Conservation (phyloP, 1,140 invertebrate genomes). For the Drosophila pseudoananassae region DNA sequence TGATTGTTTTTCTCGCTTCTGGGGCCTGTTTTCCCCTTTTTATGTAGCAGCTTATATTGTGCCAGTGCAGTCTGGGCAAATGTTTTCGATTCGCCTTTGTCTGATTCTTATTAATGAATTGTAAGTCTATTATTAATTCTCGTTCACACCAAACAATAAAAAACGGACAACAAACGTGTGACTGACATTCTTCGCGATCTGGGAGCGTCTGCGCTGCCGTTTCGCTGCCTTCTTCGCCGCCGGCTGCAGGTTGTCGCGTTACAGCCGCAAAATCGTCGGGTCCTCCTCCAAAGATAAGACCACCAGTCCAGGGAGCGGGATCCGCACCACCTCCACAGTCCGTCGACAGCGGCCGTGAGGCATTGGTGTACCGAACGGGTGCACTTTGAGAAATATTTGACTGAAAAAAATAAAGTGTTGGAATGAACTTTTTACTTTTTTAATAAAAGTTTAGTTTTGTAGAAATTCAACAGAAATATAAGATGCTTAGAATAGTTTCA, state of each 20-base stretch:
- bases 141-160: slow-evolving; percentile 31
- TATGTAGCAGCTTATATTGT: slow-evolving; percentile 24
- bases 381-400: slow-evolving; percentile 25
- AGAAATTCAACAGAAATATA: no score
- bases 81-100: slow-evolving; percentile 26
- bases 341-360: slow-evolving; percentile 4
- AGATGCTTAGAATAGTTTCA: no score
- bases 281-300: slow-evolving; percentile 66
- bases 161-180: slow-evolving; percentile 39
- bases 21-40: background rate
- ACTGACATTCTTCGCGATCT: slow-evolving; percentile 65
- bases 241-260: slow-evolving; percentile 52
- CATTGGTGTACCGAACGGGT: slow-evolving; percentile 14
- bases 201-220: slow-evolving; percentile 33
- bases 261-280: slow-evolving; percentile 53
- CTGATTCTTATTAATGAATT: slow-evolving; percentile 51
- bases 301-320: slow-evolving; percentile 23
- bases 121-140: slow-evolving; percentile 31
- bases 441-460: no score
- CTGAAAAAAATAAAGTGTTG: no score
- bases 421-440: no score
- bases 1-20: slow-evolving; percentile 17
- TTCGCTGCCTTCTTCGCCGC: slow-evolving; percentile 1
- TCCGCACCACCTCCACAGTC: slow-evolving; percentile 21
- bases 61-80: slow-evolving; percentile 14